Evolutionary conservation across 2,797 vertebrate genomes (phyloP).

Genomic region (Neoniphon sammara): DNA sequence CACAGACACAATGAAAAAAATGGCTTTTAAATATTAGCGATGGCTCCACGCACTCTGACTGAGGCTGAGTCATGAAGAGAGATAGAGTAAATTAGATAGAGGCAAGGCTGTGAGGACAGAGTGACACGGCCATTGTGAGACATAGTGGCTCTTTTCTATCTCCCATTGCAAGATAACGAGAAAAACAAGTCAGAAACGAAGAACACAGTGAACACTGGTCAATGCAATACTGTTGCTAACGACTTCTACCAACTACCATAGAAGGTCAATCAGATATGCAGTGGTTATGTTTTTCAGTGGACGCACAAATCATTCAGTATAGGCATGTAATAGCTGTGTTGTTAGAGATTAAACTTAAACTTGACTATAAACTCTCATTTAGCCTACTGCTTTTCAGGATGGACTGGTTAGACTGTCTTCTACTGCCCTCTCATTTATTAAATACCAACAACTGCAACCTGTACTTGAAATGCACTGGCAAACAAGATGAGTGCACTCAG

Average conservation of each 20-base stretch:
- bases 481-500: too few species aligned
- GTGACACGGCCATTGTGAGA: slow-evolving; percentile 81
- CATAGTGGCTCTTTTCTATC: slow-evolving; percentile 79
- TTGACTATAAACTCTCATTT: too few species aligned
- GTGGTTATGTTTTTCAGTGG: slow-evolving; percentile 8
- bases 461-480: too few species aligned
- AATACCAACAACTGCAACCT: too few species aligned
- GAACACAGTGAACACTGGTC: slow-evolving; percentile 74
- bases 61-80: slow-evolving; percentile 30
- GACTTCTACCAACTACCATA: slow-evolving; percentile 58
- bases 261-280: slow-evolving; percentile 54
- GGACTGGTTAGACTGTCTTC: too few species aligned
- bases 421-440: too few species aligned
- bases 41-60: slow-evolving; percentile 17
- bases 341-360: background rate
- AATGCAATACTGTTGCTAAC: slow-evolving; percentile 76
- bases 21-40: slow-evolving; percentile 42
- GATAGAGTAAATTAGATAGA: slow-evolving; percentile 70
- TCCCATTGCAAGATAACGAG: slow-evolving; percentile 75
- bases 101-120: slow-evolving; percentile 80
- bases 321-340: background rate
- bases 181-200: slow-evolving; percentile 67
- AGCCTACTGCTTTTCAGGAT: too few species aligned
- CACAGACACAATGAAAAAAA: slow-evolving; percentile 35
- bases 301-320: background rate